Evolutionary conservation across 1,140 invertebrate genomes (phyloP).

Genomic region (Amphibalanus amphitrite): DNA sequence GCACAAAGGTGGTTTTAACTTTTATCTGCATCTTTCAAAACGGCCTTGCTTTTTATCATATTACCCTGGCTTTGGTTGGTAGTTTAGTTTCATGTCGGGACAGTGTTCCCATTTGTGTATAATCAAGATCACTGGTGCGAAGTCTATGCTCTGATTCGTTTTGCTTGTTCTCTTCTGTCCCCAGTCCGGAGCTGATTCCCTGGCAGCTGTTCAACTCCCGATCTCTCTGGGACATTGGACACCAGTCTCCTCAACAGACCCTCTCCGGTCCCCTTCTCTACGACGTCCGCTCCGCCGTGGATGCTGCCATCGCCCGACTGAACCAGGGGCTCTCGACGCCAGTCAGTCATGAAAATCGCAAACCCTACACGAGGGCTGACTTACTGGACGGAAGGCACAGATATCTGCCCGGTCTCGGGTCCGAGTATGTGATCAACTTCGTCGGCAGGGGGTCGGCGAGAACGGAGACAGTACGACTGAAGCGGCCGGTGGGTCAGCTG

Average conservation of each 20-base stretch:
- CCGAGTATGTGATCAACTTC: not conserved
- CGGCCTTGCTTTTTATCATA: no score
- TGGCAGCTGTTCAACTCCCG: not conserved
- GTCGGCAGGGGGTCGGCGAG: no score
- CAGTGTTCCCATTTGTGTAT: no score
- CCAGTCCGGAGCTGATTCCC: no score
- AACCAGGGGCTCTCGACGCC: not conserved
- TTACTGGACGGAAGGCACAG: not conserved
- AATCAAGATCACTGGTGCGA: no score
- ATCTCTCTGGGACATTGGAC: not conserved
- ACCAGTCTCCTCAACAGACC: not conserved
- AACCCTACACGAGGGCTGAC: not conserved
- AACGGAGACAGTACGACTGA: not conserved
- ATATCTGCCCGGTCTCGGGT: not conserved
- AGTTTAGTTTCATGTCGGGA: no score
- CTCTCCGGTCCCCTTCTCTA: not conserved
- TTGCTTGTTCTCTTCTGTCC: no score
- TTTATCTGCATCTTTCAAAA: no score
- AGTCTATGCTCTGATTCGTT: no score
- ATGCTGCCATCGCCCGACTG: not conserved
- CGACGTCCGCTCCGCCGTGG: not conserved
- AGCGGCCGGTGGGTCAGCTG: not conserved
- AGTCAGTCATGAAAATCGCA: not conserved
- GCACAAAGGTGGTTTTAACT: no score
- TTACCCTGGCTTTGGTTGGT: no score